Percentiles rank a stretch among this genome's conserved stretches.
Conservation (phyloP, 2,888 invertebrate species). For the Halictus quadricinctus region DNA sequence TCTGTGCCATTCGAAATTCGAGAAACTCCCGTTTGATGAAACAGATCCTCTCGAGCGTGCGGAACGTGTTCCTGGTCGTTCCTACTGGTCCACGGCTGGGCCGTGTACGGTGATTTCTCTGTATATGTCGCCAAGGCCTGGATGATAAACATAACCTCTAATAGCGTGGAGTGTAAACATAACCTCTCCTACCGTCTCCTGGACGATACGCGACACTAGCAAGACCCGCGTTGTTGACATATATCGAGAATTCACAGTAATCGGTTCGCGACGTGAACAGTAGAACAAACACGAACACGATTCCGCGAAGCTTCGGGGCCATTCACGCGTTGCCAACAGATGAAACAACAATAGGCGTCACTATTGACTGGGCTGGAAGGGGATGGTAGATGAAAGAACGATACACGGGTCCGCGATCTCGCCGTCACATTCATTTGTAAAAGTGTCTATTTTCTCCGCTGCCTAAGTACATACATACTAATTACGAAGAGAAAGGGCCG, state of each 20-base stretch:
- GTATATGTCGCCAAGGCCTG: no score
- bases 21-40: constrained; percentile 26
- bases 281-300: neutral
- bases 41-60: neutral
- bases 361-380: neutral
- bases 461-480: constrained; percentile 68
- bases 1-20: constrained; percentile 45
- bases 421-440: constrained; percentile 70
- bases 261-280: neutral
- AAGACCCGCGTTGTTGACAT: no score
- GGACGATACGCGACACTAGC: no score
- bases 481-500: constrained; percentile 60
- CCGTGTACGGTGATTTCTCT: no score
- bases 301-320: neutral
- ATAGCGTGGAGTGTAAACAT: no score
- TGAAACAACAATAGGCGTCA: neutral
- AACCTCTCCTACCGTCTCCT: no score
- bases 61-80: constrained; percentile 12
- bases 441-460: constrained; percentile 75
- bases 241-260: no score
- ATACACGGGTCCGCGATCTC: constrained; percentile 68
- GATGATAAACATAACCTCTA: no score
- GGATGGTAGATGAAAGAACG: constrained; percentile 4
- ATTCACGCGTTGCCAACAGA: neutral
- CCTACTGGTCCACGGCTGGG: no score